These are phyloP conservation scores for Daubentonia madagascariensis DNA, from an alignment of 2,113 vertebrate genomes.

Conservation along the genomic window DNA sequence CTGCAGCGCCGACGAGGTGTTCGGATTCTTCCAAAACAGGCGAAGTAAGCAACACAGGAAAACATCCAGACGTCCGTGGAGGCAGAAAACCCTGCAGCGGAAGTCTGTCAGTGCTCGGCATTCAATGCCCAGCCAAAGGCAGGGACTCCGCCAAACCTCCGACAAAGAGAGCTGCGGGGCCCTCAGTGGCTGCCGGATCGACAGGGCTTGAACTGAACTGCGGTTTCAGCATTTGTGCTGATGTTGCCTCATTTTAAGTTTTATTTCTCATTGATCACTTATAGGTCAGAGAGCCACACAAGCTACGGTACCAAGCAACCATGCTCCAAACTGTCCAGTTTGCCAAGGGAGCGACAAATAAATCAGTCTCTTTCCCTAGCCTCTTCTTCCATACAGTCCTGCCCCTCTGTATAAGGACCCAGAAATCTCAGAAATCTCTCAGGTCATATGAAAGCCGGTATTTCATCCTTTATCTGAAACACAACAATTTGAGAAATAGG, in stretches of 20 bases:
- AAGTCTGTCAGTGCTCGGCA: neutral
- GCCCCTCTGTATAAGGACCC: neutral
- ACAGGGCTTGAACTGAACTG: neutral
- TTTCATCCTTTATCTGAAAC: neutral
- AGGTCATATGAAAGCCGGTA: neutral
- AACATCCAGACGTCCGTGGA: neutral
- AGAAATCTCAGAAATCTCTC: neutral
- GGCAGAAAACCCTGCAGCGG: neutral
- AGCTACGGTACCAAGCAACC: neutral
- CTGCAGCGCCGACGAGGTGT: fast-evolving
- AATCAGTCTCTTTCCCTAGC: neutral
- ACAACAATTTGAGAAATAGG: neutral
- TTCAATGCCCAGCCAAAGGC: neutral
- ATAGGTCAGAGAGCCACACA: neutral
- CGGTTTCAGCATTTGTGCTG: neutral
- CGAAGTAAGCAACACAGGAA: neutral
- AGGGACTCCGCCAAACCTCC: fast-evolving
- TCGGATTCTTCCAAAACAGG: neutral
- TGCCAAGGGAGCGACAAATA: neutral
- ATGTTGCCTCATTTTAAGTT: neutral
- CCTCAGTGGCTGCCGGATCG: neutral
- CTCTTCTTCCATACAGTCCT: neutral
- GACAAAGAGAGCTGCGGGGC: neutral
- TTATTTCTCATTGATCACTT: neutral
- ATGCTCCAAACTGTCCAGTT: neutral